Percentiles rank a stretch among this genome's conserved stretches.
Evolutionary conservation across 1,140 invertebrate genomes (phyloP).

Genomic region (Ladona fulva): DNA sequence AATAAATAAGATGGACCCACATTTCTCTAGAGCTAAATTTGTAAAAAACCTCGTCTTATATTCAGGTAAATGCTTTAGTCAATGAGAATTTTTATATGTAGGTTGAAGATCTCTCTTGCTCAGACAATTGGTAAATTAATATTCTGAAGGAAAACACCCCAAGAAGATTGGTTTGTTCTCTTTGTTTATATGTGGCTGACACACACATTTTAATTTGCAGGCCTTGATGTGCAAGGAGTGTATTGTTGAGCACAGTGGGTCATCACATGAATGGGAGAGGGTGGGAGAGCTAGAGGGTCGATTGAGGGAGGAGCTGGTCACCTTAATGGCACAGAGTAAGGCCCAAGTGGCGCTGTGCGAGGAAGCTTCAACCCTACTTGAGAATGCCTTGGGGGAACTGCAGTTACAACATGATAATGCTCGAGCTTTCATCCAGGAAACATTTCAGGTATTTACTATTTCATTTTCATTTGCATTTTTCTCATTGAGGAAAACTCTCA

Average conservation of each 20-base stretch:
- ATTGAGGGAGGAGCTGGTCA: slow-evolving; percentile 63
- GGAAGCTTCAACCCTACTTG: slow-evolving; percentile 58
- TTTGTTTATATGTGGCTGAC: no score
- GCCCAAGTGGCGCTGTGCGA: slow-evolving; percentile 64
- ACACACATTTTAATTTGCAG: no score
- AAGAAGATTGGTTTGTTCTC: no score
- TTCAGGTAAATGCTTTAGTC: no score
- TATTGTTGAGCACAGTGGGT: slow-evolving; percentile 65
- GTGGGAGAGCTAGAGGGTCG: slow-evolving; percentile 62
- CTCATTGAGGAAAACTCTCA: not conserved
- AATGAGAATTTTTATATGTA: no score
- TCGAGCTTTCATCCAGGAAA: slow-evolving; percentile 73
- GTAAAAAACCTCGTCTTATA: no score
- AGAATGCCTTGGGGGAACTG: slow-evolving; percentile 70
- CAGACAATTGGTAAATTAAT: no score
- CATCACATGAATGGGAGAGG: slow-evolving; percentile 69
- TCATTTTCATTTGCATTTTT: not conserved
- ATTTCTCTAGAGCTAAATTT: no score
- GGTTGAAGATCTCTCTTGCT: no score
- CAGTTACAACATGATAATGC: slow-evolving; percentile 74
- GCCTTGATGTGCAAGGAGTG: slow-evolving; percentile 73
- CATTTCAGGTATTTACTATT: slow-evolving; percentile 46
- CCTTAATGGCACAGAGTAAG: slow-evolving; percentile 60
- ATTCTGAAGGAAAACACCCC: no score
- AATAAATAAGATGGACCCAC: no score